Percentiles rank a stretch among this genome's conserved stretches.
Conservation (phyloP, 1,140 invertebrate species). For the Thaumatotibia leucotreta region DNA sequence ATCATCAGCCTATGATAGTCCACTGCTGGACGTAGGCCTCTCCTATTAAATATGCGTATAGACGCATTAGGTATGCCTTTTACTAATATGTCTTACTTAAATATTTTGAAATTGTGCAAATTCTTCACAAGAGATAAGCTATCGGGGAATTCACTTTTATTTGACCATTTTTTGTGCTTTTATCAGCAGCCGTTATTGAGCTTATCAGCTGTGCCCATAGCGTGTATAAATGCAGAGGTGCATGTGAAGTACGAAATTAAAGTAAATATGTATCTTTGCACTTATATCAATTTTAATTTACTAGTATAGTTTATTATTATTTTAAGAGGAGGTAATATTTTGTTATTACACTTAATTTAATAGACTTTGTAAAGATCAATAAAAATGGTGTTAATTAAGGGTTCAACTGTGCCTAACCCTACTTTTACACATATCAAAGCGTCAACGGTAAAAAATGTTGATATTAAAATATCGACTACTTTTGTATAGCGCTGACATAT, state of each 20-base stretch:
- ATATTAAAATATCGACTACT: neutral
- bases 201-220: neutral
- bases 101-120: slow-evolving; percentile 13
- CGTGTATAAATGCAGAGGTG: neutral
- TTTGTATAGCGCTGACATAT: slow-evolving; percentile 38
- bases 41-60: too few species aligned
- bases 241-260: neutral
- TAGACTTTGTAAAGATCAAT: too few species aligned
- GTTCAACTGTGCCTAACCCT: too few species aligned
- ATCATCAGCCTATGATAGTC: too few species aligned
- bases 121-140: slow-evolving; percentile 10
- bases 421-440: neutral
- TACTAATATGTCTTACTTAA: neutral
- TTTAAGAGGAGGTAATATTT: too few species aligned
- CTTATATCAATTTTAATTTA: too few species aligned
- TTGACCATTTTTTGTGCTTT: slow-evolving; percentile 10
- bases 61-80: too few species aligned
- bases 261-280: neutral
- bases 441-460: slow-evolving; percentile 6
- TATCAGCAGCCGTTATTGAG: slow-evolving; percentile 9
- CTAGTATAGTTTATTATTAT: too few species aligned
- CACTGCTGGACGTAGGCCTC: too few species aligned
- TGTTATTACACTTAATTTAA: neutral
- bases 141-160: slow-evolving; percentile 22
- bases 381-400: too few species aligned